These are phyloP conservation scores for Ennomos erosarius DNA, from an alignment of 2,888 invertebrate species.

Conservation along the genomic window DNA sequence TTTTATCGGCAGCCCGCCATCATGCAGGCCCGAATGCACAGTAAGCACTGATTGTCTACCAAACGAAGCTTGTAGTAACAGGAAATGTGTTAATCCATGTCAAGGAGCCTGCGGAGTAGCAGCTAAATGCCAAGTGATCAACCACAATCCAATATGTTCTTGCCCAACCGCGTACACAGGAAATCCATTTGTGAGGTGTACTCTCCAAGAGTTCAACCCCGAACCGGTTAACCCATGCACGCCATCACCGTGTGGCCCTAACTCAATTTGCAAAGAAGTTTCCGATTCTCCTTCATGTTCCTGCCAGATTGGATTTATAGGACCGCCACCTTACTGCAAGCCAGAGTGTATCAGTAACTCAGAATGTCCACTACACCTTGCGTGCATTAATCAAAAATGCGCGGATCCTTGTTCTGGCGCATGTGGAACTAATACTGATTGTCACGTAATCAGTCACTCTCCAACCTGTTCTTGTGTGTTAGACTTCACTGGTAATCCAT, in stretches of 20 bases:
- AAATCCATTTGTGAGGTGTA: conserved; percentile 91
- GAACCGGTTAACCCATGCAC: conserved; percentile 87
- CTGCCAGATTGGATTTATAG: conserved; percentile 88
- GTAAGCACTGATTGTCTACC: conserved; percentile 90
- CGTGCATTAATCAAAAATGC: conserved; percentile 92
- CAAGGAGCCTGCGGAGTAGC: conserved; percentile 91
- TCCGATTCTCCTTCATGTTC: conserved; percentile 90
- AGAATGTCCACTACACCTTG: conserved; percentile 88
- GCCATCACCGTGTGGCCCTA: conserved; percentile 93
- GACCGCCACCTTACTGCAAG: conserved; percentile 90
- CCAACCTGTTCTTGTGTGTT: conserved; percentile 88
- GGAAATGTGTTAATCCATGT: conserved; percentile 93
- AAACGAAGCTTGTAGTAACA: conserved; percentile 90
- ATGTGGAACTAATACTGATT: conserved; percentile 90
- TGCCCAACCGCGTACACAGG: conserved; percentile 89
- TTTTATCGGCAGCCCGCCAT: conserved; percentile 90
- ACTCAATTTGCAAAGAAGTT: conserved; percentile 88
- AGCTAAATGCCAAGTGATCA: conserved; percentile 91
- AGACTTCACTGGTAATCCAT: conserved; percentile 91
- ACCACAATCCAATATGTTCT: conserved; percentile 92
- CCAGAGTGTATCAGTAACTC: conserved; percentile 92
- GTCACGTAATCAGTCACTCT: conserved; percentile 90
- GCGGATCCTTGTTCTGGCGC: conserved; percentile 89
- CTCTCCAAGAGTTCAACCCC: conserved; percentile 75
- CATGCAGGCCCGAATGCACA: conserved; percentile 91